Evolutionary conservation across 2,113 vertebrate genomes (phyloP), one percentile per base, ranked within the genome.

Genomic region (Apodemus speciosus): DNA sequence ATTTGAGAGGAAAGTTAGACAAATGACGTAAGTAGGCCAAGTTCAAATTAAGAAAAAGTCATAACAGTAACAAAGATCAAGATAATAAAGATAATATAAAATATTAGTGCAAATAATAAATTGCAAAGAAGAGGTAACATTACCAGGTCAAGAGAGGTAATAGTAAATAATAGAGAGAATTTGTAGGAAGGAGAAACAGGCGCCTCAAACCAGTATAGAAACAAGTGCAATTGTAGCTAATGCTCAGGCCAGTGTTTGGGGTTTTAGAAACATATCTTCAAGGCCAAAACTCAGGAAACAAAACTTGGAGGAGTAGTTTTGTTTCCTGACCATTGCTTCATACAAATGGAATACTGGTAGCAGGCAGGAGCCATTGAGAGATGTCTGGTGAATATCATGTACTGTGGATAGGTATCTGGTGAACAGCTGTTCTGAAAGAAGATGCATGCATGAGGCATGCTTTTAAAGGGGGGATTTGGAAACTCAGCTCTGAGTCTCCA

Each of bases 401-500:
- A 27, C 25, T 62, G 25, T 62, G 60, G 60, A 11, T 27, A 62
- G 9, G 30, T 51, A 3, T 73, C 6, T 69, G n/a, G 20, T 27
- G 27, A 51, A 18, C 27, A 51, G 25, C 8, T 81, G 38, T 6
- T 62, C 0, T 71, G 15, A 10, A 21, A n/a, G 15, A 69, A 71
- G 40, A 21, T 40, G 7, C 46, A 40, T 38, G 9, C 38, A 62
- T 23, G 11, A 6, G 49, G 40, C 15, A 49, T 6, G 1, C 20
- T 15, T 58, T 20, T 32, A 71, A 94, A 43, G 38, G n/a, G 30
- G 51, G 35, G 81, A 69, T 69, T 95, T 90, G 58, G 32, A 95
- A 89, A 20, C 20, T 87, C 25, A 87, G 9, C 35, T 75, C 2
- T n/a, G 23, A 85, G 43, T 73, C 72, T 60, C 73, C 73, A 58